Evolutionary conservation across 2,797 vertebrate species (phyloP).

Genomic region (Melopsittacus undulatus): DNA sequence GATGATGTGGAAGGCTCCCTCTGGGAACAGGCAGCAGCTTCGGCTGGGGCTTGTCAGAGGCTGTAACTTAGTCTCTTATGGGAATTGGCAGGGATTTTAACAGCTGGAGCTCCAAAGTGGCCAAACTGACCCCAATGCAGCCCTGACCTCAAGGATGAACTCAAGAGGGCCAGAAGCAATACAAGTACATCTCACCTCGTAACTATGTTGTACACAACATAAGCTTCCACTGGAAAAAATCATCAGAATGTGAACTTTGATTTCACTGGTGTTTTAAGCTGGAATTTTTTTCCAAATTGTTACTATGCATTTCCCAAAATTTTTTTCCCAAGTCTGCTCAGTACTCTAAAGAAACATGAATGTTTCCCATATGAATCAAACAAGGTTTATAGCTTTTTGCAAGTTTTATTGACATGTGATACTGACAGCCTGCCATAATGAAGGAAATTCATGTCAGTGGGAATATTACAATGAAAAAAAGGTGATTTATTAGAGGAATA

Average conservation of each 20-base stretch:
- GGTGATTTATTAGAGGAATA: not conserved
- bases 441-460: not conserved
- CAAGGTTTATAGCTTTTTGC: not conserved
- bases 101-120: conserved; percentile 7
- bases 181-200: conserved; percentile 43
- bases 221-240: conserved; percentile 43
- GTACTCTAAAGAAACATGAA: conserved; percentile 15
- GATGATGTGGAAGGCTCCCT: not conserved
- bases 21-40: not conserved
- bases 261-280: not conserved
- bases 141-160: not conserved
- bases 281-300: not conserved
- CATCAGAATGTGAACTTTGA: conserved; percentile 39
- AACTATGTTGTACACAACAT: not conserved
- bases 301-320: not conserved
- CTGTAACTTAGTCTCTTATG: not conserved
- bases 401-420: not conserved
- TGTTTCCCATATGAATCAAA: conserved; percentile 43
- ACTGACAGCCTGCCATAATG: not conserved
- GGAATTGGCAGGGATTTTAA: conserved; percentile 9
- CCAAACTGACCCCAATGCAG: not conserved
- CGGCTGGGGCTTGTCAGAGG: not conserved
- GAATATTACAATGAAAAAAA: not conserved
- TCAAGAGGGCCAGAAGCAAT: not conserved
- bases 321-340: conserved; percentile 17